Evolutionary conservation across 2,797 vertebrate species (phyloP), one percentile per base, ranked within the genome.

Genomic region (Decapterus maruadsi): DNA sequence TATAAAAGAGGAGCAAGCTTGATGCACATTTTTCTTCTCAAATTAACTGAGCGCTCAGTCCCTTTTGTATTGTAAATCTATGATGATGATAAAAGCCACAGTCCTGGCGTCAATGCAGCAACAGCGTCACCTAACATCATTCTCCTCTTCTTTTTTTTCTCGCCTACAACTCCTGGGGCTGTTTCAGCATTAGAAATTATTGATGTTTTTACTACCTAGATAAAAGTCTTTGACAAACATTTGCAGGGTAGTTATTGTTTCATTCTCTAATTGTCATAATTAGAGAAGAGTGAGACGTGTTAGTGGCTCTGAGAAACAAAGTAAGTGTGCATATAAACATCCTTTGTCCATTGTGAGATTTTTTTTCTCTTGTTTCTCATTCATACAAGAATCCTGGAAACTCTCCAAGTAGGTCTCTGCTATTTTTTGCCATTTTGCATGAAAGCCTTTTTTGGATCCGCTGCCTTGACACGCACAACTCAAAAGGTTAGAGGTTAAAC

Each of bases 171-270:
- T 92, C 86, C 87, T 17, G 55, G 68, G 87, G 92, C 85, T 91
- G 84, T 89, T 93, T 92, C 88, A 89, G 77, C 72, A 72, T 89
- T 83, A 92, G 86, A 88, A 92, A 94, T 90, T 87, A 90, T 90
- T 93, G 76, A 94, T 91, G 90, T 82, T 86, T 93, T 91, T 84
- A 87, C 88, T 89, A 87, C 81, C 81, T 78, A 59, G 84, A 89
- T 91, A 88, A 91, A 89, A 90, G 87, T 90, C 73, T 89, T 80
- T 80, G 84, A 90, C 78, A 81, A 90, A 87, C 1, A 88, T 77
- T 65, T 77, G 80, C 80, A n/a, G 83, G 66, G 66, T 82, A 83
- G 81, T 84, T 89, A 83, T 82, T 85, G 77, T 84, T 90, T 70
- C 54, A 80, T 66, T 78, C 65, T 69, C 72, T 78, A 81, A n/a